Percentiles rank a stretch among this genome's conserved stretches.
phyloP scores from a whole-genome alignment of 2,888 invertebrate genomes.

The Rhogogaster chlorosoma region DNA sequence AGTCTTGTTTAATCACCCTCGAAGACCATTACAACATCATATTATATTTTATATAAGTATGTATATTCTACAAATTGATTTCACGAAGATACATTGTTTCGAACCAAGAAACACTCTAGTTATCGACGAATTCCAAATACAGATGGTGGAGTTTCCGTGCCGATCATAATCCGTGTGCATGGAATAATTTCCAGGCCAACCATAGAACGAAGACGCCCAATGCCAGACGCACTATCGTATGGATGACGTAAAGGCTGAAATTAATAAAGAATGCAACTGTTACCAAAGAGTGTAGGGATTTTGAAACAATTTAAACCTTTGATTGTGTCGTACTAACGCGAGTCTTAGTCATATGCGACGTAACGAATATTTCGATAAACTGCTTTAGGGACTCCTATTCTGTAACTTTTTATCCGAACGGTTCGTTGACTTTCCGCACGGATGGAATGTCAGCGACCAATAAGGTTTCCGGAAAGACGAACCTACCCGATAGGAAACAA shows the following conservation, averaged over 20 bases:
- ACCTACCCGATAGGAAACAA: no score
- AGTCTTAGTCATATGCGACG: slow-evolving; percentile 85
- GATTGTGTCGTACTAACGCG: slow-evolving; percentile 78
- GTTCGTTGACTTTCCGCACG: no score
- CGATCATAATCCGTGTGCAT: not conserved
- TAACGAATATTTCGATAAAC: slow-evolving; percentile 84
- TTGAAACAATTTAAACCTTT: not conserved
- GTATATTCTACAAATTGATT: not conserved
- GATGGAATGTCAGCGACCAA: no score
- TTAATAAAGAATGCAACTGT: not conserved
- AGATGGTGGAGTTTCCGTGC: not conserved
- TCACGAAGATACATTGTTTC: not conserved
- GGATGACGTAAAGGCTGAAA: slow-evolving; percentile 4
- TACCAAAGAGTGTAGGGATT: not conserved
- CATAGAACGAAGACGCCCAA: slow-evolving; percentile 20
- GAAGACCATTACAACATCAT: no score
- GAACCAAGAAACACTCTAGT: slow-evolving; percentile 75
- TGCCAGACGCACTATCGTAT: not conserved
- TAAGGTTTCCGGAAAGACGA: no score
- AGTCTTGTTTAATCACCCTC: no score
- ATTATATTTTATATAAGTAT: no score
- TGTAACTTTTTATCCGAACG: no score
- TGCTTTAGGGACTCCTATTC: no score
- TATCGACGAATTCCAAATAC: not conserved
- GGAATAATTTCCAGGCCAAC: slow-evolving; percentile 40